These are phyloP conservation scores for Brassicogethes aeneus DNA, from an alignment of 2,888 invertebrate species.

Conservation along the genomic window DNA sequence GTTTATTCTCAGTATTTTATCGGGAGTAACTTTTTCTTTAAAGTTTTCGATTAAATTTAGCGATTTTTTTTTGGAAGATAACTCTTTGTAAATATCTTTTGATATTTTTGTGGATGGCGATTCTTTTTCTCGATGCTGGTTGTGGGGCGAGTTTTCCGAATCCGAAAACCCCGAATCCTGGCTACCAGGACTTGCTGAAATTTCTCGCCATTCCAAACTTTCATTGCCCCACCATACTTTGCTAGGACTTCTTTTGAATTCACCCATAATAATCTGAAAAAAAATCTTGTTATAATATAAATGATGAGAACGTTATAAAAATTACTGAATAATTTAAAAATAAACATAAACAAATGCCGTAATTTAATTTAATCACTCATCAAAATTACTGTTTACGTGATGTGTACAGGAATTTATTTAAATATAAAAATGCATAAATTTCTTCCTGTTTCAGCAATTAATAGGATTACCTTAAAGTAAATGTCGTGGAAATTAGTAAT, in stretches of 20 bases:
- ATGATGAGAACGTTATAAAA: no score
- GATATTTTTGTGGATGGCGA: constrained; percentile 17
- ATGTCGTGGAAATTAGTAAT: no score
- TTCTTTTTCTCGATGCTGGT: constrained; percentile 43
- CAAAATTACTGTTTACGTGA: neutral
- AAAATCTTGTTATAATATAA: neutral
- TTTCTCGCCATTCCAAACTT: constrained; percentile 37
- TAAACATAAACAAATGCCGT: neutral
- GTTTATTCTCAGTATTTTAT: constrained; percentile 18
- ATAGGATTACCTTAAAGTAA: no score
- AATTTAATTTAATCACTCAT: neutral
- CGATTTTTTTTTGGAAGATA: constrained; percentile 14
- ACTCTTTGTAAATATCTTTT: constrained; percentile 31
- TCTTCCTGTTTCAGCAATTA: no score
- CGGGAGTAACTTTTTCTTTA: constrained; percentile 37
- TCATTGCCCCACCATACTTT: constrained; percentile 57
- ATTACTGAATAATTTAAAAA: no score
- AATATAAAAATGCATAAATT: neutral
- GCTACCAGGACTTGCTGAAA: constrained; percentile 58
- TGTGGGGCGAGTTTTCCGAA: constrained; percentile 51
- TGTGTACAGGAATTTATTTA: neutral
- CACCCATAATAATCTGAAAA: constrained; percentile 43
- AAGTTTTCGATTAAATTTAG: constrained; percentile 35
- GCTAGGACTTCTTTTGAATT: constrained; percentile 57
- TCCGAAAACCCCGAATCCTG: constrained; percentile 71